Base-by-base conservation (phyloP, 2,888 invertebrate species). In the Neoscelio sp. region DNA sequence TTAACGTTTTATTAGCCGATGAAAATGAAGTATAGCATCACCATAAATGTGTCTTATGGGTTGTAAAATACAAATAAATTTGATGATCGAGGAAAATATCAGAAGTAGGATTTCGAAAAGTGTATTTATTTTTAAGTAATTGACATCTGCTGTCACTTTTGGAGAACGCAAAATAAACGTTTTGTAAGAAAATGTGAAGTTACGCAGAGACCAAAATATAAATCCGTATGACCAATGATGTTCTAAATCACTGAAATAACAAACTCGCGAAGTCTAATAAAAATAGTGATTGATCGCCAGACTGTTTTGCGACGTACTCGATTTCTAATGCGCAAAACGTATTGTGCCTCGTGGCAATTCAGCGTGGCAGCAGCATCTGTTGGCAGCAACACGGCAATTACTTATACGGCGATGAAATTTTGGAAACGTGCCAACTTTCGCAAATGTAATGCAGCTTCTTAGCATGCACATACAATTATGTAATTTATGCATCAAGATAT, bases 321-420 rank as follows among this genome's bases (percentile, higher is more conserved):
- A 78, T 62, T 67, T 67, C 50, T 60, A 68, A 62, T 20, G 28
- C 40, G 38, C 64, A 70, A 64, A 60, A 68, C 68, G 58, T 58
- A 12, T 46, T 30, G 12, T 33, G 15, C 40, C 56, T 50, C 56
- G 62, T 64, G 71, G 60, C 60, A 28, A 54, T 30, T 20, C 35
- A 20, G 30, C 56, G 60, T 58, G 13, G 58, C 65, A 13, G 58
- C 65, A 60, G 46, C 44, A 18, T 60, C 35, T 75, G 52, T 62
- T 15, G 48, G 26, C 26, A 30, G 52, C 48, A 42, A 23, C 35
- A 18, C 38, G 42, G 52, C 54, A 46, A 68, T 68, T 38, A 42
- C 52, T 67, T 40, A 68, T 56, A 8, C 42, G 56, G 18, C 50
- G 17, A 70, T 64, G 62, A 38, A 23, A 48, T 70, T 76, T 76